A percentile compares a stretch with the other conserved stretches of the same genome.
These are phyloP conservation scores for Valencia hispanica DNA, from an alignment of 2,797 vertebrate species.

Conservation along the genomic window DNA sequence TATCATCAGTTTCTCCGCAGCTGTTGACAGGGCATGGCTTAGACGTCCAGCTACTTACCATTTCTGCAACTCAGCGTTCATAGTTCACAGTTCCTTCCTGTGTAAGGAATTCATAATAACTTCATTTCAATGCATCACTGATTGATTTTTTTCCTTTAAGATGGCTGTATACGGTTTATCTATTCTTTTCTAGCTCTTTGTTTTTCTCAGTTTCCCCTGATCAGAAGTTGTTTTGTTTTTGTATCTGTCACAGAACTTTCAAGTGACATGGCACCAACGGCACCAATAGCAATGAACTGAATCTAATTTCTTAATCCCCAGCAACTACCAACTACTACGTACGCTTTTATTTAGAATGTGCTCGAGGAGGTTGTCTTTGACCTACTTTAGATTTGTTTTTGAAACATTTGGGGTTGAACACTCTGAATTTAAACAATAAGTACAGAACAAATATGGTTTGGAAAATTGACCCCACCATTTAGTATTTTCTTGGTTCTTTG, in stretches of 20 bases:
- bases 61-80: constrained; percentile 52
- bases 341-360: neutral
- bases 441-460: too few species aligned
- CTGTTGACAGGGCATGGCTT: constrained; percentile 11
- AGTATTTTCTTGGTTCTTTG: neutral
- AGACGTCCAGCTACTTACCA: constrained; percentile 22
- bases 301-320: neutral
- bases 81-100: constrained; percentile 34
- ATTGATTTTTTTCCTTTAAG: constrained; percentile 42
- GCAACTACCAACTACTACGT: neutral
- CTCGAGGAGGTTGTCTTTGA: neutral
- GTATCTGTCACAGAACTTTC: neutral
- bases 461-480: neutral
- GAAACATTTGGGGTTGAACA: neutral
- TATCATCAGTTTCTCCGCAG: constrained; percentile 33
- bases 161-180: neutral
- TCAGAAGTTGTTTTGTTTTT: neutral
- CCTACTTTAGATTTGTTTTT: neutral
- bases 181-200: neutral
- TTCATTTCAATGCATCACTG: constrained; percentile 29
- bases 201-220: neutral
- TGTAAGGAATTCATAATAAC: constrained; percentile 49
- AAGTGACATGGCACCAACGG: neutral
- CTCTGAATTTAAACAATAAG: neutral
- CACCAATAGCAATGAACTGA: neutral